These are phyloP conservation scores for Cryptotis parvus DNA, from an alignment of 2,113 vertebrate genomes.

Conservation along the genomic window DNA sequence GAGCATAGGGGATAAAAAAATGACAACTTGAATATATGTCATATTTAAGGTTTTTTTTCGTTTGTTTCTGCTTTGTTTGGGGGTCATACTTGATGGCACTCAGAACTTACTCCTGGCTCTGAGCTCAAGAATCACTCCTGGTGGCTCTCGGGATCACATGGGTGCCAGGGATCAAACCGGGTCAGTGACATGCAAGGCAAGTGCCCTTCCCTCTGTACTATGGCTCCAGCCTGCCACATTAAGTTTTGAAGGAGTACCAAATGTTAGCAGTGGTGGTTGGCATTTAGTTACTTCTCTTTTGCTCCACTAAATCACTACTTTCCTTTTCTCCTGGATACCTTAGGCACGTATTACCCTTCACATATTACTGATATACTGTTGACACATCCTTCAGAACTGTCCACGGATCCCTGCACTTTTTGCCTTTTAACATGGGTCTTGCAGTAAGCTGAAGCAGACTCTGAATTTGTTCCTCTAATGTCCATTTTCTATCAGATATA, in stretches of 20 bases:
- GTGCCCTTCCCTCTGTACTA: too few species aligned
- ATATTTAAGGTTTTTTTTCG: too few species aligned
- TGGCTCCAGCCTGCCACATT: not conserved
- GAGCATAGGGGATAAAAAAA: too few species aligned
- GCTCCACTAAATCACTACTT: not conserved
- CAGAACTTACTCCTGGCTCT: too few species aligned
- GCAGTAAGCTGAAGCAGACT: not conserved
- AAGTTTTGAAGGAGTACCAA: not conserved
- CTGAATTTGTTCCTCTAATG: not conserved
- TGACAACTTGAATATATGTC: too few species aligned
- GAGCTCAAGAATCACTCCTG: too few species aligned
- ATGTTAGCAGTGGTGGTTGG: not conserved
- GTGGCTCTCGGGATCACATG: too few species aligned
- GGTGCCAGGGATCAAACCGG: too few species aligned
- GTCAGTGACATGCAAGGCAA: not conserved
- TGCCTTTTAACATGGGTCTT: not conserved
- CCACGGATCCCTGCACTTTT: not conserved
- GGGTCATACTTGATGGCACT: too few species aligned
- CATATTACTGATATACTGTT: not conserved
- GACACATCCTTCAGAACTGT: not conserved
- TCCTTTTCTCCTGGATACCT: not conserved
- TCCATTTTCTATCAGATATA: not conserved
- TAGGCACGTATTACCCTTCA: not conserved
- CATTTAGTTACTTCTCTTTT: not conserved
- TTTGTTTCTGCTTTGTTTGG: conserved; percentile 46